Evolutionary conservation across 2,888 invertebrate species (phyloP).

Genomic region (Dicranocentrus wangi): DNA sequence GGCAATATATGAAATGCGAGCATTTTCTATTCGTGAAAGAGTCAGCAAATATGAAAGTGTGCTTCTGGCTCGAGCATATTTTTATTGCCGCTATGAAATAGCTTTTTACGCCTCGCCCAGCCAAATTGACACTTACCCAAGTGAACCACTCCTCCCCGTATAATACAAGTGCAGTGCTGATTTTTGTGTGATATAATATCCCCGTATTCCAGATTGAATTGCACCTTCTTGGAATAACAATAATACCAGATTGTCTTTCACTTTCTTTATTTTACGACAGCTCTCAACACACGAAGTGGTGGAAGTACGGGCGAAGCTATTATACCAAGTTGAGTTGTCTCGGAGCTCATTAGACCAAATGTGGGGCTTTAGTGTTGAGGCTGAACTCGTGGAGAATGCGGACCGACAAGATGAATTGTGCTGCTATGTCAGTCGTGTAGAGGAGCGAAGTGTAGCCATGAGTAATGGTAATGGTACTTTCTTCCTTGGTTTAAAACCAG

Average conservation of each 20-base stretch:
- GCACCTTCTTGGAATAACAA: conserved; percentile 13
- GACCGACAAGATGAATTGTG: conserved; percentile 97
- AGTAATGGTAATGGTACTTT: conserved; percentile 84
- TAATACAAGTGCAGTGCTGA: too few relatives aligned
- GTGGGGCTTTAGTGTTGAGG: conserved; percentile 99
- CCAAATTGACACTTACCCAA: too few relatives aligned
- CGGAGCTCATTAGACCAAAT: conserved; percentile 92
- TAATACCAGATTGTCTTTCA: conserved; percentile 60
- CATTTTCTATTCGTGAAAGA: too few relatives aligned
- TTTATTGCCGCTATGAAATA: conserved; percentile 4
- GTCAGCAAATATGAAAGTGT: too few relatives aligned
- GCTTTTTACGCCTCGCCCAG: neutral
- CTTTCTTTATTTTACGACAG: conserved; percentile 77
- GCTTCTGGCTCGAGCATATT: neutral
- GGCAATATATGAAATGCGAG: too few relatives aligned
- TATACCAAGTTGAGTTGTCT: conserved; percentile 96
- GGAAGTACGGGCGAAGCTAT: conserved; percentile 96
- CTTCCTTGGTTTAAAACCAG: conserved; percentile 3
- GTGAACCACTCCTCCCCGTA: too few relatives aligned
- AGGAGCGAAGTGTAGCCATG: conserved; percentile 96
- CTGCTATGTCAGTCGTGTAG: conserved; percentile 96
- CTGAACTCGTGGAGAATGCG: conserved; percentile 95
- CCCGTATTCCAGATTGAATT: too few relatives aligned
- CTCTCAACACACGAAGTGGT: conserved; percentile 94
- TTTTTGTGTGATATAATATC: too few relatives aligned